Percentiles rank a stretch among this genome's conserved stretches.
These are phyloP conservation scores for Ischnura elegans DNA, from an alignment of 2,888 invertebrate genomes.

Conservation along the genomic window DNA sequence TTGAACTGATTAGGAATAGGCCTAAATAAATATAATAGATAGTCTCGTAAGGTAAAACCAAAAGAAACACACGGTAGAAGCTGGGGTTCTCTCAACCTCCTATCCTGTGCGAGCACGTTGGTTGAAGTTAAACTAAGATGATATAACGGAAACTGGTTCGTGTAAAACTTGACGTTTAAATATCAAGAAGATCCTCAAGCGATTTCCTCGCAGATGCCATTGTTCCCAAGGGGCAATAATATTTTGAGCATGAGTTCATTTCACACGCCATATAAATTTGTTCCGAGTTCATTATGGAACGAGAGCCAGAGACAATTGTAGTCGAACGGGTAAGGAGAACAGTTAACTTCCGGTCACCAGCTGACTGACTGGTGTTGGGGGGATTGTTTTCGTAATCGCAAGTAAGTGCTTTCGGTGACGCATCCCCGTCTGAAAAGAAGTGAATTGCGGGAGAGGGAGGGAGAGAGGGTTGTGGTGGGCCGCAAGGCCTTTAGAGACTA, in stretches of 20 bases:
- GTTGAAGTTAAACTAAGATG: not conserved
- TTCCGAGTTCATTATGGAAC: not conserved
- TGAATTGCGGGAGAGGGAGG: not conserved
- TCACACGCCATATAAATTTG: not conserved
- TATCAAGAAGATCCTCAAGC: not conserved
- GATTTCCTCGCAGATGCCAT: not conserved
- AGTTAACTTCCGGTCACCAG: conserved; percentile 18
- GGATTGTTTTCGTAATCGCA: not conserved
- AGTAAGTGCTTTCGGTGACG: not conserved
- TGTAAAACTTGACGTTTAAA: not conserved
- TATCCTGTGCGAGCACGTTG: too few species aligned
- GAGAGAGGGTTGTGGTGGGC: not conserved
- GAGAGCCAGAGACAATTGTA: not conserved
- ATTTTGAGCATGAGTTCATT: not conserved
- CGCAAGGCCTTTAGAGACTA: not conserved
- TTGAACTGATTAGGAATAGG: too few species aligned
- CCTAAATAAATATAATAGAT: too few species aligned
- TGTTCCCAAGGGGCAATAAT: not conserved
- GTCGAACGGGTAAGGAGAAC: not conserved
- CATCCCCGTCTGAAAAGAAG: not conserved
- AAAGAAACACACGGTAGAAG: too few species aligned
- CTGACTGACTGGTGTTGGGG: not conserved
- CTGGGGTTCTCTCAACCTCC: too few species aligned
- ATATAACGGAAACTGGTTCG: not conserved
- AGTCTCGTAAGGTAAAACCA: too few species aligned